Evolutionary conservation across 2,888 invertebrate species (phyloP).

Genomic region (Drosophila maculinotata): DNA sequence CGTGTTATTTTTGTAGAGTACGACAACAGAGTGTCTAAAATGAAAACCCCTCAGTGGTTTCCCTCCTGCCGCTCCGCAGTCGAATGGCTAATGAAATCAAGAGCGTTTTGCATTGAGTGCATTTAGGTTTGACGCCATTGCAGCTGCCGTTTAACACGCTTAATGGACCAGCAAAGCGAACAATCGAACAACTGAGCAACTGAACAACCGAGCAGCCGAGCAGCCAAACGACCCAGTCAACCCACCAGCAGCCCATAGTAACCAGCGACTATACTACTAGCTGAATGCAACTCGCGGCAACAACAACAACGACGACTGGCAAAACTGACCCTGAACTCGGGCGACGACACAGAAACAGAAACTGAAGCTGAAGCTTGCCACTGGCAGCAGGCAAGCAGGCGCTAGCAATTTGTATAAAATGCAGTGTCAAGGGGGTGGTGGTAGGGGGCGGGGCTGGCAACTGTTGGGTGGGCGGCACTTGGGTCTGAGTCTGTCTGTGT

Average conservation of each 20-base stretch:
- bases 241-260: conserved; percentile 46
- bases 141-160: conserved; percentile 55
- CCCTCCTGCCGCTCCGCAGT: background rate
- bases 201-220: conserved; percentile 11
- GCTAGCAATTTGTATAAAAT: conserved; percentile 39
- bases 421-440: conserved; percentile 10
- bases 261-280: conserved; percentile 11
- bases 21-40: background rate
- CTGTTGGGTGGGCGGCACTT: conserved; percentile 55
- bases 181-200: conserved; percentile 25
- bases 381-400: too few relatives aligned
- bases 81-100: conserved; percentile 43
- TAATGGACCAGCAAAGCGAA: conserved; percentile 59
- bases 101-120: conserved; percentile 45
- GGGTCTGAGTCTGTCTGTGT: conserved; percentile 39
- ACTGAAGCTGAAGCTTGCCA: conserved; percentile 43
- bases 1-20: too few relatives aligned
- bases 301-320: conserved; percentile 19
- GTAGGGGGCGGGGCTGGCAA: conserved; percentile 14
- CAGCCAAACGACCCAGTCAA: conserved; percentile 29
- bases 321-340: conserved; percentile 72
- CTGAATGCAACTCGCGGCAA: conserved; percentile 40
- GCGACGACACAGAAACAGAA: conserved; percentile 67
- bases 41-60: background rate
- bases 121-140: conserved; percentile 56